Evolutionary conservation across 2,113 vertebrate species (phyloP), one percentile per base, ranked within the genome.

Genomic region (Acinonyx jubatus): DNA sequence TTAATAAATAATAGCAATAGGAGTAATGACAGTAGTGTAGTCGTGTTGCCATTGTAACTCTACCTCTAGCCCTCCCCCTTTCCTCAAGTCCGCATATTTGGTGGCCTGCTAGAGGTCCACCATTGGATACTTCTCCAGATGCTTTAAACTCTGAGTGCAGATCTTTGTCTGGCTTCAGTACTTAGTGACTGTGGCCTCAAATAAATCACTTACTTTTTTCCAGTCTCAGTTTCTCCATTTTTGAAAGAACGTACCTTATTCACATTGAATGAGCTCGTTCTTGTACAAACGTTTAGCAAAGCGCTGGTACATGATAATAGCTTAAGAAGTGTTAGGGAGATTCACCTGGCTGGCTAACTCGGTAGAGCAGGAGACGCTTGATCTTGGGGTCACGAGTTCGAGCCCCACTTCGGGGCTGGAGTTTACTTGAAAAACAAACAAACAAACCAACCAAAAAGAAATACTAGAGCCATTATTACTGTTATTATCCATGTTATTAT

Each of bases 161-260:
- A 9, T 69, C 33, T 63, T 84, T 85, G 33, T 81, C 33, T 80
- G 27, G n/a, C n/a, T 90, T 95, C 33, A 73, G 0, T 91, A 33
- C 45, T 71, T 73, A 83, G 68, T 50, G 7, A 52, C 55, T 57
- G 4, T 91, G 63, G 4, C 63, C 25, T 65, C 55, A 50, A 52
- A 23, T 66, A 84, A 78, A 65, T 69, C 41, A 68, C 23, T 94
- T 38, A 55, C 55, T 94, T 91, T 94, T 36, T 31, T 57, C 88
- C 38, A 57, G 50, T 6, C 29, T 38, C n/a, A 21, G 4, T 83
- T 48, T 92, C 69, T 89, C 41, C 21, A 41, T 69, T 93, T 90
- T 79, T 79, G 63, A 91, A 87, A 91, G 55, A 82, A 91, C 74
- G 91, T 83, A 71, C 19, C n/a, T 78, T 52, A n/a, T 63, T 73